Base-by-base conservation (phyloP, 1,140 invertebrate genomes). In the Zaprionus nigranus region DNA sequence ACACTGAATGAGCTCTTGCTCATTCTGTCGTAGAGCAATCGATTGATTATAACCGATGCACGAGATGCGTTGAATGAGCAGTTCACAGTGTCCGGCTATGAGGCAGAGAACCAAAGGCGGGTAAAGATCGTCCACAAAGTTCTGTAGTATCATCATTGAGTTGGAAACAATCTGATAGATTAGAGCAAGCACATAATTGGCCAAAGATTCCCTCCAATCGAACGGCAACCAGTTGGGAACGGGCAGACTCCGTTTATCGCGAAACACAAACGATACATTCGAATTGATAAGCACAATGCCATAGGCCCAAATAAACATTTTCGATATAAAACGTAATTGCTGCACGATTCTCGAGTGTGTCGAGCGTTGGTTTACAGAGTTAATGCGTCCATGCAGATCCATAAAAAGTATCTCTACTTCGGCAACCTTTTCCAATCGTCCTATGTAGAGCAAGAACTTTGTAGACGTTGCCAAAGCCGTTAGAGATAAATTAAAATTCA, bases 201-300 rank as follows among this genome's bases (percentile, higher is more conserved):
- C 15, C 15, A 51, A 12, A 0, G 78, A 82, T 1, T 56, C 51
- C 0, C 43, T 56, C 91, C 91, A 92, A 36, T 92, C 80, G 26
- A 88, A 49, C 0, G 91, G 91, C n/a, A 92, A 73, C 84, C 84
- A 83, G 17, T 68, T 40, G 3, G 82, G 84, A 61, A 86, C 73
- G 0, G 88, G 73, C 17, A 92, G 17, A 22, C 43, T 60, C 0
- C 80, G 78, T 2, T 80, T 58, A 0, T 30, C 36, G 2, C 56
- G 22, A 24, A 81, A 70, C 0, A 83, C 1, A 28, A 86, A 69
- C 0, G 68, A 51, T 11, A 62, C 1, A 5, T 65, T 68, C 5
- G 75, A 36, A 26, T 40, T 63, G 7, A 87, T 3, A 0, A 38
- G 36, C 1, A 73, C 22, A 0, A 36, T 1, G 1, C 6, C 2